Conservation (phyloP, 2,888 invertebrate species). For the Ophioninae sp. region DNA sequence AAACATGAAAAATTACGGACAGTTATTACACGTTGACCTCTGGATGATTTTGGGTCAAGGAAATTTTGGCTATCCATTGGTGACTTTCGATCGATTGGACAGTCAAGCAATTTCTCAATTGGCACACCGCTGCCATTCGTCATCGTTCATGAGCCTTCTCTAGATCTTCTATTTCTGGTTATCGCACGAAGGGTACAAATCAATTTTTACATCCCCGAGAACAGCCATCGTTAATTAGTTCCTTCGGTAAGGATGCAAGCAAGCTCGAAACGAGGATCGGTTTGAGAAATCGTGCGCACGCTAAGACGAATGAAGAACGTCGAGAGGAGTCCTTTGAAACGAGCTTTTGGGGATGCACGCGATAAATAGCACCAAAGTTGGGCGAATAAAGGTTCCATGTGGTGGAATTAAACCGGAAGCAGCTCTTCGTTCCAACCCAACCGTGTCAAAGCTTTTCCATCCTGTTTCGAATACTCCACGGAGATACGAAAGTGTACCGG, state of each 20-base stretch:
- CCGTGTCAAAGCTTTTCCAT: background rate
- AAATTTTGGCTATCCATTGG: background rate
- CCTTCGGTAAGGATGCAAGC: slow-evolving; percentile 19
- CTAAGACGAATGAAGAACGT: slow-evolving; percentile 52
- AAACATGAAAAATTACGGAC: slow-evolving; percentile 6
- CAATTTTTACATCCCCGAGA: slow-evolving; percentile 11
- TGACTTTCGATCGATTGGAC: background rate
- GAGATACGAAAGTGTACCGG: background rate
- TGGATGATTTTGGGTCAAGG: background rate
- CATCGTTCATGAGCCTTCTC: background rate
- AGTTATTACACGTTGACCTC: background rate
- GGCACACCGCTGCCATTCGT: background rate
- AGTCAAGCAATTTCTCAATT: background rate
- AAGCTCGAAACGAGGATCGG: slow-evolving; percentile 23
- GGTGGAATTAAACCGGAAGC: background rate
- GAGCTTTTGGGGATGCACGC: slow-evolving; percentile 54
- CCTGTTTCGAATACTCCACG: background rate
- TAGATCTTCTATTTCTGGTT: background rate
- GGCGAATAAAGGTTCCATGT: slow-evolving; percentile 8
- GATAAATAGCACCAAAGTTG: slow-evolving; percentile 43
- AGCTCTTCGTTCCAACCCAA: background rate
- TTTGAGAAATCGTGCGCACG: slow-evolving; percentile 36
- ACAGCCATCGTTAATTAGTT: slow-evolving; percentile 45
- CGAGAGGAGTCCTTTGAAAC: slow-evolving; percentile 46
- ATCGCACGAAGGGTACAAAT: slow-evolving; percentile 12